These are phyloP conservation scores for Drosophila histrio DNA, from an alignment of 2,888 invertebrate genomes.

Conservation along the genomic window DNA sequence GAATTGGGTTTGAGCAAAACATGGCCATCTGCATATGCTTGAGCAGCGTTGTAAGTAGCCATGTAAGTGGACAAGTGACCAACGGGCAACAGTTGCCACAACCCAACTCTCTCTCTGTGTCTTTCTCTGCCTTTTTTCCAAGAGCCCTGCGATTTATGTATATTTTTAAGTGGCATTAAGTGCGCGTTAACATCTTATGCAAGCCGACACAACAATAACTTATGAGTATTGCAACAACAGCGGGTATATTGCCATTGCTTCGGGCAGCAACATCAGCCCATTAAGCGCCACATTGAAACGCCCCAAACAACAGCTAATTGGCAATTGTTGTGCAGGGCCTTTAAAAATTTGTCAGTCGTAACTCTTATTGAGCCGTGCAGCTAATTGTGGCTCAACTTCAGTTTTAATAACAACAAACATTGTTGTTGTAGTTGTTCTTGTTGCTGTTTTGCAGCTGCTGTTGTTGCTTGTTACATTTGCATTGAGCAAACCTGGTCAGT, in stretches of 20 bases:
- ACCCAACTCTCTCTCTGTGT: background rate
- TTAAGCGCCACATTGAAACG: slow-evolving; percentile 49
- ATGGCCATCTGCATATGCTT: slow-evolving; percentile 74
- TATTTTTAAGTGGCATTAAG: slow-evolving; percentile 80
- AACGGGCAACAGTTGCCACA: slow-evolving; percentile 50
- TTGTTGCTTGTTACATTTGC: slow-evolving; percentile 45
- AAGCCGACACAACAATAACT: slow-evolving; percentile 59
- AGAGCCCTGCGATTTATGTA: slow-evolving; percentile 67
- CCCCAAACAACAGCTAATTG: slow-evolving; percentile 65
- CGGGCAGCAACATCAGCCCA: slow-evolving; percentile 31
- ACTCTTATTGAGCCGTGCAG: slow-evolving; percentile 57
- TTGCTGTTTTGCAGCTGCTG: slow-evolving; percentile 5
- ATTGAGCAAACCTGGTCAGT: slow-evolving; percentile 40
- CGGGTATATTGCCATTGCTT: slow-evolving; percentile 2
- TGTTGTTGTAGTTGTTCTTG: slow-evolving; percentile 36
- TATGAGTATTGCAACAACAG: slow-evolving; percentile 34
- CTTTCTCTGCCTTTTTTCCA: slow-evolving; percentile 12
- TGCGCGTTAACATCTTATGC: slow-evolving; percentile 79
- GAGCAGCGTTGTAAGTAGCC: slow-evolving; percentile 75
- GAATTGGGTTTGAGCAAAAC: slow-evolving; percentile 20
- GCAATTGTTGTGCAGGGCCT: slow-evolving; percentile 38
- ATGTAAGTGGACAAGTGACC: slow-evolving; percentile 73
- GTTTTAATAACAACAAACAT: slow-evolving; percentile 4
- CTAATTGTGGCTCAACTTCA: slow-evolving; percentile 53
- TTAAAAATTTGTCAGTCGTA: slow-evolving; percentile 44